A percentile compares a stretch with the other conserved stretches of the same genome.
Evolutionary conservation across 2,113 vertebrate genomes (phyloP).

Genomic region (Ptychochromis oligacanthus): DNA sequence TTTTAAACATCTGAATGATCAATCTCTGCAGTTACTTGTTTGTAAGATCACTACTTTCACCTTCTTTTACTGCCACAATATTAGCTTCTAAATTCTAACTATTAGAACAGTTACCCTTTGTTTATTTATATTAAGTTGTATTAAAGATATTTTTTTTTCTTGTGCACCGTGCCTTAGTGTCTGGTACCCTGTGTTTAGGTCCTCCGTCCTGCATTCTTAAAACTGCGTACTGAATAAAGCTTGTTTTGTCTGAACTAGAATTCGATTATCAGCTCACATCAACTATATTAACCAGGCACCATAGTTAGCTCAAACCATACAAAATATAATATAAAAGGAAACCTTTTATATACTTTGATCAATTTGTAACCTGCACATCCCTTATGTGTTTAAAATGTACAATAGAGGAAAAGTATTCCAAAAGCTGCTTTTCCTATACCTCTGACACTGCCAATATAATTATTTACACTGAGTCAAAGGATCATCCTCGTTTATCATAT

Average conservation of each 20-base stretch:
- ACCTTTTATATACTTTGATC: not conserved
- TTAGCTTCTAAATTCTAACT: too few species aligned
- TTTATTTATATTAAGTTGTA: too few species aligned
- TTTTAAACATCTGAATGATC: not conserved
- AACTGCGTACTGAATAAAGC: not conserved
- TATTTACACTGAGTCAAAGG: slow-evolving; percentile 9
- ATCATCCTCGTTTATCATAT: slow-evolving; percentile 24
- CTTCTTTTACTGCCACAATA: too few species aligned
- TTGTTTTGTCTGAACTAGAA: not conserved
- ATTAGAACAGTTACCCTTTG: too few species aligned
- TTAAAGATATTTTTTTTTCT: too few species aligned
- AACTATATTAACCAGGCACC: too few species aligned
- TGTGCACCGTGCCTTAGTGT: not conserved
- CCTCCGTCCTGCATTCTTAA: not conserved
- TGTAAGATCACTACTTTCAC: not conserved
- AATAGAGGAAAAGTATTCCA: not conserved
- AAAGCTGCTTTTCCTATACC: not conserved
- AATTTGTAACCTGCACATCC: not conserved
- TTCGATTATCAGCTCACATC: not conserved
- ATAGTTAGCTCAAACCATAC: not conserved
- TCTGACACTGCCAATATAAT: slow-evolving; percentile 12
- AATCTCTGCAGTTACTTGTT: not conserved
- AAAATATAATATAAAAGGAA: not conserved
- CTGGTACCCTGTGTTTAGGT: not conserved
- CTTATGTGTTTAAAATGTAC: too few species aligned